Evolutionary conservation across 2,113 vertebrate genomes (phyloP), one percentile per base, ranked within the genome.

Genomic region (Corydoras sp.): DNA sequence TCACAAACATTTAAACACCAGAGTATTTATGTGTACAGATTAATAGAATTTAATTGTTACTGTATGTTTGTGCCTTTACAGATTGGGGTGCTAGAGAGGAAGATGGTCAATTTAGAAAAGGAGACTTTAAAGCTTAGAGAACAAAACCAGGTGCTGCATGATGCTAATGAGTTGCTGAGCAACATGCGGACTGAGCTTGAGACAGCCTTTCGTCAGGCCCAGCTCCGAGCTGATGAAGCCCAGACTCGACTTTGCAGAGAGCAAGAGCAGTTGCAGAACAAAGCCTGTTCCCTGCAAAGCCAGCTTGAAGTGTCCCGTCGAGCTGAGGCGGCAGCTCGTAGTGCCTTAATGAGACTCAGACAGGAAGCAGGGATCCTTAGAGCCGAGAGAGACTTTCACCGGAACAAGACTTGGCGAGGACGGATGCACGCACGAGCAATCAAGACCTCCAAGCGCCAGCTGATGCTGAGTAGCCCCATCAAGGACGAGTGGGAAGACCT

Each of bases 401-500:
- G 82, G 71, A 80, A 64, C 80, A 55, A 32, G 51, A 72, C 31
- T 68, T 69, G 18, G 59, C 54, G 31, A 30, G 63, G 58, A 32
- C 63, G 9, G 30, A 24, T 12, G 10, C 65, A 88, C 88, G 89
- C 86, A 89, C 91, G 86, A 89, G 81, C 86, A 89, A 89, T 83
- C 89, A 91, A 84, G 89, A 89, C 82, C 88, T 90, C 90, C 86
- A 92, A 90, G 92, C 92, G 88, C 90, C 92, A 91, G 87, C 92
- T 90, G 88, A 88, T 85, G 81, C 73, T n/a, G 54, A 56, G 89
- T 83, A 93, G 92, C 89, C 91, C 92, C 77, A 84, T 83, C 88
- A 94, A 94, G 92, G 95, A 98, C 76, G 88, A 91, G 87, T 98
- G 97, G 95, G 96, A 96, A 87, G 94, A 97, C 89, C 72, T 95